phyloP scores from a whole-genome alignment of 92 coral and sea anemone genomes.

The Actinostola sp. region DNA sequence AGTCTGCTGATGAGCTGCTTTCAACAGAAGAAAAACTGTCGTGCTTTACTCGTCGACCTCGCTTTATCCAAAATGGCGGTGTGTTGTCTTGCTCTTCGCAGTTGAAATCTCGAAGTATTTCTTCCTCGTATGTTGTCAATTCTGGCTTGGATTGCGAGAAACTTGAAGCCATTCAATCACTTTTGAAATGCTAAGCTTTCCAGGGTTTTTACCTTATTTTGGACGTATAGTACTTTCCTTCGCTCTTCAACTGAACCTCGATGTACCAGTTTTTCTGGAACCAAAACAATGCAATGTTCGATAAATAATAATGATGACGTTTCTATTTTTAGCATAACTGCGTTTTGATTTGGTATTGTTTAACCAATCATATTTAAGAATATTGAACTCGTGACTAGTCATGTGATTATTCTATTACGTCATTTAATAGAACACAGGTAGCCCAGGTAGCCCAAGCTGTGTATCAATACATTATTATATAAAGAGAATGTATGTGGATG shows the following conservation, averaged over 20 bases:
- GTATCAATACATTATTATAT: too few relatives aligned
- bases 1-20: conserved; percentile 86
- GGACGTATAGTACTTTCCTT: neutral
- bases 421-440: too few relatives aligned
- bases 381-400: conserved; percentile 22
- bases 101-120: conserved; percentile 56
- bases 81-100: conserved; percentile 37
- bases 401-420: conserved; percentile 8
- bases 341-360: neutral
- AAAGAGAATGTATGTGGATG: too few relatives aligned
- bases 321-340: neutral
- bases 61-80: conserved; percentile 68
- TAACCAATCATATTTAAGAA: conserved; percentile 17
- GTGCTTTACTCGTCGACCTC: conserved; percentile 86
- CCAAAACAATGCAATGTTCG: conserved; percentile 94
- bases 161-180: conserved; percentile 72
- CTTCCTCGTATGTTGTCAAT: conserved; percentile 52
- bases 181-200: neutral
- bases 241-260: neutral
- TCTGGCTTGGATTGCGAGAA: conserved; percentile 51
- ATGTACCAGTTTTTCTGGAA: conserved; percentile 38
- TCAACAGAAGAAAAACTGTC: conserved; percentile 97
- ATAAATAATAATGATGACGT: neutral
- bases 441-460: too few relatives aligned
- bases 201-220: neutral